These are phyloP conservation scores for Antechinus flavipes DNA, from an alignment of 2,113 vertebrate genomes.

Conservation along the genomic window DNA sequence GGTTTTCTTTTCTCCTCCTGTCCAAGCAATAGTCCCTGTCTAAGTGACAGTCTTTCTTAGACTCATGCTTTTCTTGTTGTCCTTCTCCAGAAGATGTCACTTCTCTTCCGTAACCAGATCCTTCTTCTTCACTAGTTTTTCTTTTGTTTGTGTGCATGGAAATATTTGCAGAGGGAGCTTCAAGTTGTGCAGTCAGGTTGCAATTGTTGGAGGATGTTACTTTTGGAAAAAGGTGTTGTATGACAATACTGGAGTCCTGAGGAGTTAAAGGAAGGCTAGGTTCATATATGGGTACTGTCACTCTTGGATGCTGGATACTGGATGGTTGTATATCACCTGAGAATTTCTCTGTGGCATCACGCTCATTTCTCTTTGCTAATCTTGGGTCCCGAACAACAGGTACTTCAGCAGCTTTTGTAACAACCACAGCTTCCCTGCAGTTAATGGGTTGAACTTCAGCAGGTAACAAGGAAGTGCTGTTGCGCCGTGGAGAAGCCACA, in stretches of 20 bases:
- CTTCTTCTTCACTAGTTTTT: accelerated
- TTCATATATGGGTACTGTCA: neutral
- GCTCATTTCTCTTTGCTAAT: slow-evolving; percentile 72
- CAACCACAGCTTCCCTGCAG: neutral
- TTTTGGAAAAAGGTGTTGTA: neutral
- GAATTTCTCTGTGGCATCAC: slow-evolving; percentile 37
- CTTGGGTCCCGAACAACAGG: slow-evolving; percentile 82
- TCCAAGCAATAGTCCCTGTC: slow-evolving; percentile 31
- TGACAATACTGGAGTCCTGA: slow-evolving; percentile 1
- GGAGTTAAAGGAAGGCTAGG: neutral
- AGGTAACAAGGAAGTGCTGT: neutral
- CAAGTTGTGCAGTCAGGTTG: neutral
- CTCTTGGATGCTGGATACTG: slow-evolving; percentile 32
- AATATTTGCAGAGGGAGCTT: accelerated
- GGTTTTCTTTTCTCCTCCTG: neutral
- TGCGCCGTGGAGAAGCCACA: neutral
- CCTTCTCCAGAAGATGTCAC: slow-evolving; percentile 21
- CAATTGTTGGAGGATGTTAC: neutral
- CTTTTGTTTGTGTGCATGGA: neutral
- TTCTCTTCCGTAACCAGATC: neutral
- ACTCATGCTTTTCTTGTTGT: neutral
- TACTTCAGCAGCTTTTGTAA: accelerated
- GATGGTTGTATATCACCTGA: accelerated
- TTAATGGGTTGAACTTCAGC: slow-evolving; percentile 3
- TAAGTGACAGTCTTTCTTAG: neutral